These are phyloP conservation scores for Brevimyrus niger DNA, from an alignment of 2,113 vertebrate species.

Conservation along the genomic window DNA sequence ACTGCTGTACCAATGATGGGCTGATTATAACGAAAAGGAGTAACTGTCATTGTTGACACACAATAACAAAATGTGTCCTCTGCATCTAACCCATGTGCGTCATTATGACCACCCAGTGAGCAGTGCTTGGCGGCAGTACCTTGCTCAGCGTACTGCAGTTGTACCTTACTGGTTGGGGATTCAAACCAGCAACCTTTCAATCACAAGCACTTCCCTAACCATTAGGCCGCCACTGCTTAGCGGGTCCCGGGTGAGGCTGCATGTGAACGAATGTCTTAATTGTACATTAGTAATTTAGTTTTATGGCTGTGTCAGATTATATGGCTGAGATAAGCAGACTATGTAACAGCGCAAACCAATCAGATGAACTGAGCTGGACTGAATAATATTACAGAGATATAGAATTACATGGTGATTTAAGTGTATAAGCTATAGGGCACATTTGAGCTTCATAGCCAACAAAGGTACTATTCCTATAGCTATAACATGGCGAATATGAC, in stretches of 20 bases:
- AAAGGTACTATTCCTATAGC: background rate
- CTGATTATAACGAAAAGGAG: too few species aligned
- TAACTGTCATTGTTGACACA: too few species aligned
- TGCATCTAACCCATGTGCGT: too few species aligned
- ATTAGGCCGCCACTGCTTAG: background rate
- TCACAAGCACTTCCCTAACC: background rate
- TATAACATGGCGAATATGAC: background rate
- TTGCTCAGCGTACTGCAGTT: background rate
- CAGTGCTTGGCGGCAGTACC: background rate
- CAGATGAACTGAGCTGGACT: background rate
- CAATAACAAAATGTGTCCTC: too few species aligned
- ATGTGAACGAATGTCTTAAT: background rate
- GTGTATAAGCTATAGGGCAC: background rate
- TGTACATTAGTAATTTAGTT: background rate
- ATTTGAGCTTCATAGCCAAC: background rate
- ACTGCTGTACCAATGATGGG: too few species aligned
- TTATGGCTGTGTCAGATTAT: background rate
- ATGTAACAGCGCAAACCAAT: background rate
- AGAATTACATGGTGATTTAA: background rate
- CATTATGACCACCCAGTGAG: background rate
- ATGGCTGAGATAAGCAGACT: background rate
- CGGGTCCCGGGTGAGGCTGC: background rate
- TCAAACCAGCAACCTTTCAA: background rate
- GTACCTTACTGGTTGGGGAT: background rate
- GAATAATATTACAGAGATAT: background rate